Percentiles rank a stretch among this genome's conserved stretches.
These are phyloP conservation scores for Dicyrtoma fusca DNA, from an alignment of 2,888 invertebrate genomes.

Conservation along the genomic window DNA sequence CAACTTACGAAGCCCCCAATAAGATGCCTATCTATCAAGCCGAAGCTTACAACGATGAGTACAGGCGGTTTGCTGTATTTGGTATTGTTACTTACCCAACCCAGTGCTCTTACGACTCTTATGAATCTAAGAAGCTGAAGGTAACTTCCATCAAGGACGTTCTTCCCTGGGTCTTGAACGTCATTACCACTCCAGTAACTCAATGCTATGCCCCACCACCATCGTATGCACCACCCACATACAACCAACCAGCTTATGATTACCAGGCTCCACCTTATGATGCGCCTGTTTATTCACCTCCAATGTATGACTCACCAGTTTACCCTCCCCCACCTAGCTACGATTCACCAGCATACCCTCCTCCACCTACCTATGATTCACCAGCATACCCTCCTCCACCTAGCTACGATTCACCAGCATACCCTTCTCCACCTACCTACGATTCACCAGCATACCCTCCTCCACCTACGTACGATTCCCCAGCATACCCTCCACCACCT, in stretches of 20 bases:
- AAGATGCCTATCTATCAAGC: conserved; percentile 51
- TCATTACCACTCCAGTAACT: conserved; percentile 39
- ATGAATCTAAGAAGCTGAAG: conserved; percentile 52
- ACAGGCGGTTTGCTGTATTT: conserved; percentile 53
- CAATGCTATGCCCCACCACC: conserved; percentile 26
- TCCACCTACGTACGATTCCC: background rate
- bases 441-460: background rate
- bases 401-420: conserved; percentile 16
- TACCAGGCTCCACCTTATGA: conserved; percentile 10
- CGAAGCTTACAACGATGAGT: conserved; percentile 48
- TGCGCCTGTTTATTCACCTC: conserved; percentile 13
- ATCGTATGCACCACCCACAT: conserved; percentile 4
- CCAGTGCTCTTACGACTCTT: conserved; percentile 50
- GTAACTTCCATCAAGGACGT: conserved; percentile 52
- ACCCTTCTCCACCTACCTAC: too few relatives aligned
- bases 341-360: conserved; percentile 11
- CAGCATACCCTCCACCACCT: background rate
- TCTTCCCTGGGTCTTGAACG: conserved; percentile 53
- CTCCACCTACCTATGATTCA: conserved; percentile 21
- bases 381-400: conserved; percentile 20
- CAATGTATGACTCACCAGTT: conserved; percentile 1
- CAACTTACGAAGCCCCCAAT: conserved; percentile 42
- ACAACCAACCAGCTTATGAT: conserved; percentile 13
- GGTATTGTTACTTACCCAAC: conserved; percentile 55
- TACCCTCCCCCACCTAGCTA: conserved; percentile 26